Conservation (phyloP, 2,113 vertebrate genomes). For the Brachirus orientalis region DNA sequence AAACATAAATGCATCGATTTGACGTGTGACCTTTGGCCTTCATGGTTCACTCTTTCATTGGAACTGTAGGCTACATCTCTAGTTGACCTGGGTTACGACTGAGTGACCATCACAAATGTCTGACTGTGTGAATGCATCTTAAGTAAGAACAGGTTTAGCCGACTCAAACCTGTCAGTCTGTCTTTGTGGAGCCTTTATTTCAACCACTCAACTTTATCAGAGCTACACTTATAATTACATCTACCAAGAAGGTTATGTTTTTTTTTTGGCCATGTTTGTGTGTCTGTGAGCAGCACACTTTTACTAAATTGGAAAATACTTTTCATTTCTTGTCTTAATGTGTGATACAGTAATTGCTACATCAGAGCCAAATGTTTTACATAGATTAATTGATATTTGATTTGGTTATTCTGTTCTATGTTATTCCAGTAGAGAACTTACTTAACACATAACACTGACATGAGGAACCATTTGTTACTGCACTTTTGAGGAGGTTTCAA, state of each 20-base stretch:
- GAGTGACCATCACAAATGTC: conserved; percentile 36
- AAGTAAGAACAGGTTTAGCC: conserved; percentile 70
- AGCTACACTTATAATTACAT: neutral
- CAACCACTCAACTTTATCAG: conserved; percentile 3
- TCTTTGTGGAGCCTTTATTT: conserved; percentile 25
- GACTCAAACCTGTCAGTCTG: conserved; percentile 63
- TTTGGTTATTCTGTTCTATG: neutral
- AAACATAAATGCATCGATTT: conserved; percentile 47
- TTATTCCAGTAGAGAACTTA: too few relatives aligned
- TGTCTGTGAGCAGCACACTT: too few relatives aligned
- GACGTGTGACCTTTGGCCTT: conserved; percentile 57
- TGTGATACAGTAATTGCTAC: conserved; percentile 10
- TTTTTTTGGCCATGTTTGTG: too few relatives aligned
- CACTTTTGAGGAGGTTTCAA: neutral
- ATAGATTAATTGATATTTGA: conserved; percentile 29
- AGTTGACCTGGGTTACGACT: conserved; percentile 59
- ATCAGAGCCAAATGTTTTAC: conserved; percentile 11
- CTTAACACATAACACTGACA: too few relatives aligned
- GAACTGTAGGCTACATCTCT: conserved; percentile 30
- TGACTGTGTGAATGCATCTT: conserved; percentile 44
- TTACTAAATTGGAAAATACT: too few relatives aligned
- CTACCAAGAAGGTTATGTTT: too few relatives aligned
- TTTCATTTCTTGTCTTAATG: too few relatives aligned
- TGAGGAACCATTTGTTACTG: neutral
- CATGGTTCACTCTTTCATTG: conserved; percentile 5